Evolutionary conservation across 1,140 invertebrate species (phyloP).

Genomic region (Drosophila triauraria): DNA sequence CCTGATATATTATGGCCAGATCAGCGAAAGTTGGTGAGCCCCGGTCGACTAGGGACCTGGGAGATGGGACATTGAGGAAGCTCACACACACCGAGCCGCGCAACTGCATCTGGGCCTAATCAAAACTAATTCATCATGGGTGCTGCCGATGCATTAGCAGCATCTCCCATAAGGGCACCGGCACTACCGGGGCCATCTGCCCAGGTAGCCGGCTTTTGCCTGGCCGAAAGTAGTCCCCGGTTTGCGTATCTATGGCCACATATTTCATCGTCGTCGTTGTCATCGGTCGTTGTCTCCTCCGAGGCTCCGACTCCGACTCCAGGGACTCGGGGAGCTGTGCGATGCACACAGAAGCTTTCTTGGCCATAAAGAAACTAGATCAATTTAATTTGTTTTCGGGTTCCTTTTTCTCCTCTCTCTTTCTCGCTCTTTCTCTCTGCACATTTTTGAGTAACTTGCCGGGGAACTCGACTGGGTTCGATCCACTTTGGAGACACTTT

Average conservation of each 20-base stretch:
- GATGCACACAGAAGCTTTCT: constrained; percentile 77
- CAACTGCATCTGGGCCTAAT: constrained; percentile 59
- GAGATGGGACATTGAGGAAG: constrained; percentile 59
- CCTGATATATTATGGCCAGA: constrained; percentile 65
- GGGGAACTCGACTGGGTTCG: neutral
- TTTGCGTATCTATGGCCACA: constrained; percentile 69
- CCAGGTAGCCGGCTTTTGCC: constrained; percentile 24
- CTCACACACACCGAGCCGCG: constrained; percentile 6
- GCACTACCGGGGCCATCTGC: constrained; percentile 6
- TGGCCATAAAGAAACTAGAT: constrained; percentile 83
- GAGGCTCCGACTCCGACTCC: constrained; percentile 15
- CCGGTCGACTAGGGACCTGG: neutral
- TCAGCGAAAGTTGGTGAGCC: constrained; percentile 70
- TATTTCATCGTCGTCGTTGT: constrained; percentile 76
- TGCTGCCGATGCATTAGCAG: constrained; percentile 79
- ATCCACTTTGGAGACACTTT: constrained; percentile 71
- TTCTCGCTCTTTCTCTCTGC: neutral
- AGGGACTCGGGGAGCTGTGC: constrained; percentile 2
- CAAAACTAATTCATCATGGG: constrained; percentile 82
- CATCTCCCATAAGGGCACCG: constrained; percentile 35
- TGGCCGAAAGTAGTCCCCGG: constrained; percentile 42
- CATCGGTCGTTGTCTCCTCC: constrained; percentile 46
- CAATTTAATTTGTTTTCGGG: constrained; percentile 79
- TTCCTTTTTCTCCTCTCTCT: constrained; percentile 38
- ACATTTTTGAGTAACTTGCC: constrained; percentile 3